Conservation (phyloP, 2,113 vertebrate species). For the Chionomys nivalis region DNA sequence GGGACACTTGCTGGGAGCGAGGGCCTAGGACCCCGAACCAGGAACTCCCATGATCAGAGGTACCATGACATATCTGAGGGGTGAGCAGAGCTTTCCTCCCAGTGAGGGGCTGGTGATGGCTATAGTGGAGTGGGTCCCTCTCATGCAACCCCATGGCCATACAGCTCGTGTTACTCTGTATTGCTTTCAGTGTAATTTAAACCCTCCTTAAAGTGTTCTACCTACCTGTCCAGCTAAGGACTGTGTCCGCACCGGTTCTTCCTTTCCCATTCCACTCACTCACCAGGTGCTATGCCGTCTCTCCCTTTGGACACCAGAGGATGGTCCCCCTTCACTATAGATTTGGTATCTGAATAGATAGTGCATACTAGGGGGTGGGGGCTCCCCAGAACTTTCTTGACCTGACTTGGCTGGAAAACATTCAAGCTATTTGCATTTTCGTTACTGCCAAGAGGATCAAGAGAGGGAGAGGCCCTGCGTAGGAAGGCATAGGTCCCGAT, state of each 20-base stretch:
- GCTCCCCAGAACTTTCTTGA: neutral
- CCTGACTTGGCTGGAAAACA: neutral
- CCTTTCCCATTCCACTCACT: neutral
- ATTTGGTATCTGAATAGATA: neutral
- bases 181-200: neutral
- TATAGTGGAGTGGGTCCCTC: neutral
- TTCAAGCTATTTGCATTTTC: neutral
- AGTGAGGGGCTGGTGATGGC: neutral
- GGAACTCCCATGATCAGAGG: neutral
- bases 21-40: neutral
- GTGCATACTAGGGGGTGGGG: neutral
- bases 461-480: neutral
- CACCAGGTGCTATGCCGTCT: neutral
- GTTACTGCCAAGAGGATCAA: neutral
- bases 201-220: neutral
- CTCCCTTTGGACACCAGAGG: neutral
- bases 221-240: fast-evolving
- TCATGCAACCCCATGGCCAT: neutral
- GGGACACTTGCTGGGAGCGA: neutral
- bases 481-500: neutral
- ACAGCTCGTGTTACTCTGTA: too few species aligned
- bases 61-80: neutral
- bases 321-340: fast-evolving
- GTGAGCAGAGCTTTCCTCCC: neutral
- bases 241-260: fast-evolving